These are phyloP conservation scores for Cerceris ruficornis DNA, from an alignment of 2,888 invertebrate species.

Conservation along the genomic window DNA sequence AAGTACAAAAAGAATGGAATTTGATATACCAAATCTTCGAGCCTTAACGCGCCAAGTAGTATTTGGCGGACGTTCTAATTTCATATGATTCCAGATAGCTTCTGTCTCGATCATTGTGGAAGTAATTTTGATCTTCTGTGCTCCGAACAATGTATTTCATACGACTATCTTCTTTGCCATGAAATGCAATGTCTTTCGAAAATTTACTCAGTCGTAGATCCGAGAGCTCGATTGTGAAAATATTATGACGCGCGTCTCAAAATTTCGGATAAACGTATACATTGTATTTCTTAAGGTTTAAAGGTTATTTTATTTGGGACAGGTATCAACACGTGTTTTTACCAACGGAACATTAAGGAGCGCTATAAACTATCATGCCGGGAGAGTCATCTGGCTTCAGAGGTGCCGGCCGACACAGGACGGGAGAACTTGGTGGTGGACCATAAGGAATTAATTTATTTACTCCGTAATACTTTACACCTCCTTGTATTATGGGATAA, in stretches of 20 bases:
- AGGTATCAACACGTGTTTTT: not conserved
- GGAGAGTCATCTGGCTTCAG: conserved; percentile 46
- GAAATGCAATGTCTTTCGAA: no score
- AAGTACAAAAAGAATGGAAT: conserved; percentile 12
- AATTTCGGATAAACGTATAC: no score
- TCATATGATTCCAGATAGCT: conserved; percentile 72
- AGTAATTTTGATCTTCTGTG: not conserved
- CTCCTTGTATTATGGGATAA: conserved; percentile 54
- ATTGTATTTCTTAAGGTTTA: no score
- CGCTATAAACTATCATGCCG: conserved; percentile 53
- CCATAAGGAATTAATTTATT: conserved; percentile 48
- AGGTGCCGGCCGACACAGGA: conserved; percentile 43
- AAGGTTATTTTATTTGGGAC: not conserved
- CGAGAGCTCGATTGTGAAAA: no score
- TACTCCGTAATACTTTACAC: conserved; percentile 50
- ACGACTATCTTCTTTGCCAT: no score
- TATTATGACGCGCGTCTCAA: no score
- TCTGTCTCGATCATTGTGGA: conserved; percentile 63
- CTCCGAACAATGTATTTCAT: no score
- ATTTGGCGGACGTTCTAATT: conserved; percentile 73
- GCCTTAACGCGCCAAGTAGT: conserved; percentile 63
- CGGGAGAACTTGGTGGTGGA: conserved; percentile 36
- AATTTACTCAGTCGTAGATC: no score
- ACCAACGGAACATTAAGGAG: conserved; percentile 24
- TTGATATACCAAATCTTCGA: conserved; percentile 67